Evolutionary conservation across 2,888 invertebrate species (phyloP), one percentile per base, ranked within the genome.

Genomic region (Dexiosoma caninum): DNA sequence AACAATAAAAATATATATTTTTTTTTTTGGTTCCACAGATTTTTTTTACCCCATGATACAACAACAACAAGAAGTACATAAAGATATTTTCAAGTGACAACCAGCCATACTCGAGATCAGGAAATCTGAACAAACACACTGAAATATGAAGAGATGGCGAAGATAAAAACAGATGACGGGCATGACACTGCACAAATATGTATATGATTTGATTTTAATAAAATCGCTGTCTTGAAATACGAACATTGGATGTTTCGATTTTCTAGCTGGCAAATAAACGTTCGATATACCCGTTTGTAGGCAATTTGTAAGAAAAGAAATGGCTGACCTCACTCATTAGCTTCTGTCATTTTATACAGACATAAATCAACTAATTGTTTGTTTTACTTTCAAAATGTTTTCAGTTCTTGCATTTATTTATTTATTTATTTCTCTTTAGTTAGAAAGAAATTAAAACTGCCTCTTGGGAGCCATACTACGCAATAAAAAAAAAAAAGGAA

Each of bases 241-340:
- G 57, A 9, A 16, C 21, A 23, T 49, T 49, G 49, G 6, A 14
- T 27, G 4, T 44, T 44, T 44, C 27, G 6, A 6, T 27, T 5
- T 27, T 27, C n/a, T 16, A 32, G 46, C 46, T 27, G 16, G 7
- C 1, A 14, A n/a, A 9, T 3, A 44, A 51, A 37, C 4, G 16
- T 3, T 46, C 10, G 6, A 37, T 62, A 16, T 10, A n/a, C n/a
- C n/a, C n/a, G n/a, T n/a, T n/a, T n/a, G n/a, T n/a, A 49, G 14
- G 16, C 8, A 16, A 53, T 21, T 44, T 1, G 14, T 12, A n/a
- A n/a, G 21, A 46, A 27, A 10, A 66, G 10, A 62, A 55, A 44
- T 71, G 62, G 71, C 30, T 77, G 81, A 77, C 77, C 81, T 77
- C 77, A 77, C 72, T 81, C 77, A 81, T 81, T 81, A 77, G 77